phyloP scores from a whole-genome alignment of 1,140 invertebrate species.

The Lucilia sericata region DNA sequence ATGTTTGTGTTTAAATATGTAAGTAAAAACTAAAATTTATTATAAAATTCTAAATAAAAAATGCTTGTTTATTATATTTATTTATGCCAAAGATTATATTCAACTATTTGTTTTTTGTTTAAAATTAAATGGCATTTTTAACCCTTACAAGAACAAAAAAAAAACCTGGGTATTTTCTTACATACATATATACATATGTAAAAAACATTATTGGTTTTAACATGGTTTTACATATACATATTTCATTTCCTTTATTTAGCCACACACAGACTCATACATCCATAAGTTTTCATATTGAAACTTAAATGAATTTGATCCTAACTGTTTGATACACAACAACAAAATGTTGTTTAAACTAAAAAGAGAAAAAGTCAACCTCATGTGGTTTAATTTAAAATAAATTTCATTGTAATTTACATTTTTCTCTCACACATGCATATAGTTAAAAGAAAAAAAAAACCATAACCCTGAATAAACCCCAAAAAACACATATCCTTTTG shows the following conservation, averaged over 20 bases:
- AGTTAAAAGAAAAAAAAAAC: no score
- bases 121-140: neutral
- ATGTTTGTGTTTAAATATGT: no score
- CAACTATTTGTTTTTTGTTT: neutral
- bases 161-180: neutral
- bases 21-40: no score
- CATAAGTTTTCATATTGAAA: neutral
- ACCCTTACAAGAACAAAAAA: no score
- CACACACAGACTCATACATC: neutral
- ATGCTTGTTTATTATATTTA: no score
- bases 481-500: neutral
- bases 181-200: neutral
- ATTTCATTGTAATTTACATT: constrained; percentile 7
- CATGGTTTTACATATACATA: neutral
- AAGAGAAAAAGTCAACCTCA: constrained; percentile 1
- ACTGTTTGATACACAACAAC: neutral
- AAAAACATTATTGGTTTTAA: neutral
- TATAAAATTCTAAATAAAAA: no score
- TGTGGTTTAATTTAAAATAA: constrained; percentile 17
- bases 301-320: neutral
- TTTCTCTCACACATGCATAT: neutral
- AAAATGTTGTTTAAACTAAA: neutral
- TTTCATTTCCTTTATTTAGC: no score
- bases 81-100: no score
- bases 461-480: neutral